Base-by-base conservation (phyloP, 2,888 invertebrate genomes). In the Cacoxenus indagator region DNA sequence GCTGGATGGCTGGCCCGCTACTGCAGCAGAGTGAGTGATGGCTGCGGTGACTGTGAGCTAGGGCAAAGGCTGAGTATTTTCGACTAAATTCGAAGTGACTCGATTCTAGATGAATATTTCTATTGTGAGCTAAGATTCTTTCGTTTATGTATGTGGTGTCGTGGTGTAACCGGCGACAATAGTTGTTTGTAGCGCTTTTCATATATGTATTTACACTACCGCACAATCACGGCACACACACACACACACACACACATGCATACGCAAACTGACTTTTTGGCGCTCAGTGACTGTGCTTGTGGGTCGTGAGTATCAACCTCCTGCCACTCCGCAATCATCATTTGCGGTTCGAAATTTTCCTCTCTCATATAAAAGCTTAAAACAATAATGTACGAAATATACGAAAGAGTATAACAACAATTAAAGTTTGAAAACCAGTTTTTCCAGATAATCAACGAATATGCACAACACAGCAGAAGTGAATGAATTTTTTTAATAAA, bases 401-500 rank as follows among this genome's bases (percentile, higher is more conserved):
- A 29, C 14, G 1, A 57, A 6, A n/a, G 31, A 31, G 43, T 11
- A 22, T 14, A 11, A 14, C 54, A 61, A 65, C 61, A 67, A 67
- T 70, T 65, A 67, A 45, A 65, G 17, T 62, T 48, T 57, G 31
- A 45, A 82, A 81, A 81, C 81, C 65, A 64, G 81, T 81, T 81
- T 76, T 71, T 71, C 76, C 70, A 80, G 72, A 75, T 70, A 59
- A 57, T 46, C n/a, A 67, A 43, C 26, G 24, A 65, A 22, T 51
- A 51, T 59, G 51, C 37, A 26, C 29, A 59, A 19, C 48, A 64
- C 29, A 67, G 62, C 62, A 71, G 64, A 74, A 72, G 74, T 74
- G 74, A 74, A 74, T 72, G 75, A 71, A 76, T 82, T 80, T 80
- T 81, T 77, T 69, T 70, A 67, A 70, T 80, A 82, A 82, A 77